phyloP scores from a whole-genome alignment of 2,797 vertebrate species.

The Malurus splendens region DNA sequence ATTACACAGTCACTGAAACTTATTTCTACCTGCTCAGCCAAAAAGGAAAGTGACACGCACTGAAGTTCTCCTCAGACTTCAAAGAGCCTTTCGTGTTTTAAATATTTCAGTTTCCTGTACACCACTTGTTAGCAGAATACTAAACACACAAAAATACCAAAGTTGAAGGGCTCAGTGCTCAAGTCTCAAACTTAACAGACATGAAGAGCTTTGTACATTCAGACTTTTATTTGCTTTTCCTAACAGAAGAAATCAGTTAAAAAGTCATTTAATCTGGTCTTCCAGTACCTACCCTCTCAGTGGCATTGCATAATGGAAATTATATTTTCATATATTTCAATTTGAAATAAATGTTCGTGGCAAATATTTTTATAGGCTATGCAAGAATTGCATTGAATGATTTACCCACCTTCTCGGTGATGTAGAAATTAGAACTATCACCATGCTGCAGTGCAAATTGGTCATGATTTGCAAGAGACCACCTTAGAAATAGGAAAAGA shows the following conservation, averaged over 20 bases:
- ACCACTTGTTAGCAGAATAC: not conserved
- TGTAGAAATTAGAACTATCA: constrained; percentile 94
- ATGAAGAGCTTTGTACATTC: not conserved
- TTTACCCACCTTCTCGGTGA: constrained; percentile 92
- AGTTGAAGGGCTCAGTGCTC: not conserved
- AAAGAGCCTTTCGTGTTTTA: not conserved
- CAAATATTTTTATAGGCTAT: not conserved
- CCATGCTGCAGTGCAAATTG: constrained; percentile 91
- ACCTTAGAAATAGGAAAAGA: constrained; percentile 72
- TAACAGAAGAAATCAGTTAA: not conserved
- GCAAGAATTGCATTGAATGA: not conserved
- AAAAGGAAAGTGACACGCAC: not conserved
- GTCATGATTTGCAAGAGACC: constrained; percentile 91
- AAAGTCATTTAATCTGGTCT: not conserved
- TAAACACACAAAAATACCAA: not conserved
- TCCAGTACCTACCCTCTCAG: not conserved
- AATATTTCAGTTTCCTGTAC: constrained; percentile 1
- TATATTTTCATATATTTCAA: not conserved
- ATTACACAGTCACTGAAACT: not conserved
- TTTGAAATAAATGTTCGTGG: not conserved
- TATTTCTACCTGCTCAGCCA: not conserved
- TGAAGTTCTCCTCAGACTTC: not conserved
- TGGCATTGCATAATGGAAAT: not conserved
- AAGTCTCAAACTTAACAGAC: not conserved
- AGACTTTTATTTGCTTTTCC: not conserved